Evolutionary conservation across 2,888 invertebrate genomes (phyloP).

Genomic region (Saturnia japonica): DNA sequence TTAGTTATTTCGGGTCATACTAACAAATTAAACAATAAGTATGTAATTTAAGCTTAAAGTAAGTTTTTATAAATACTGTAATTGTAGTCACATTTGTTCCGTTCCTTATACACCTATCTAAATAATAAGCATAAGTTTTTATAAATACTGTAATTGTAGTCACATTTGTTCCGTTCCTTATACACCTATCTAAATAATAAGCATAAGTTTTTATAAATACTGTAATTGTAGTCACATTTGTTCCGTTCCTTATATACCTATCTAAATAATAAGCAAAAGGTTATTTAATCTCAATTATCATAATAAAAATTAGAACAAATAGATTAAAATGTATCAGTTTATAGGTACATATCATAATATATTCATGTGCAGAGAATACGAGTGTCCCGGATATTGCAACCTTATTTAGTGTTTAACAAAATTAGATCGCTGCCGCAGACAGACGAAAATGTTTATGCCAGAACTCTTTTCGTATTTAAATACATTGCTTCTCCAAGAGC

Average conservation of each 20-base stretch:
- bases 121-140: neutral
- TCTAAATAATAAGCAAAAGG: neutral
- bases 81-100: neutral
- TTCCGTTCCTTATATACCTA: neutral
- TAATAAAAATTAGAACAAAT: neutral
- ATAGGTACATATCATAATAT: neutral
- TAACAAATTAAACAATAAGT: neutral
- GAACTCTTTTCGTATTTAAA: slow-evolving; percentile 40
- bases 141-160: neutral
- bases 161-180: neutral
- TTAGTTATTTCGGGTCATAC: neutral
- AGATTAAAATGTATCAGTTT: neutral
- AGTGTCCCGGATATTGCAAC: slow-evolving; percentile 6
- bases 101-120: neutral
- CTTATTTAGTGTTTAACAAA: slow-evolving; percentile 8
- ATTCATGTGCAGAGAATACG: neutral
- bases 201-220: neutral
- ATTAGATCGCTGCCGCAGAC: slow-evolving; percentile 8
- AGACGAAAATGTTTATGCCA: slow-evolving; percentile 26
- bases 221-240: neutral
- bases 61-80: neutral
- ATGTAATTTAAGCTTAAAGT: neutral
- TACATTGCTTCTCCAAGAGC: slow-evolving; percentile 37
- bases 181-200: neutral
- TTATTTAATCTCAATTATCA: neutral